Conservation (phyloP, 2,888 invertebrate genomes). For the Polyommatus iphigenia region DNA sequence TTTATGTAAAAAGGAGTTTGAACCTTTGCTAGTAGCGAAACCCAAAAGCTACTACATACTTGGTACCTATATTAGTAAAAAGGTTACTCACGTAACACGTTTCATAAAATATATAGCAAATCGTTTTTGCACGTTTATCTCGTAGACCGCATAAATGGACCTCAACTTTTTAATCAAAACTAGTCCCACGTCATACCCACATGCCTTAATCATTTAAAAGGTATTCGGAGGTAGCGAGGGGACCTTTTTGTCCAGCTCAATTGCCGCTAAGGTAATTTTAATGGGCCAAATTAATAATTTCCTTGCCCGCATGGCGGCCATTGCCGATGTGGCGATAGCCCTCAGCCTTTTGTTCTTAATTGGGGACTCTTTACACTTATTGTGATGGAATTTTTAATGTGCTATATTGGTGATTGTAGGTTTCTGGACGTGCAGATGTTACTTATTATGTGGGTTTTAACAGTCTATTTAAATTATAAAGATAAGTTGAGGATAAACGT, state of each 20-base stretch:
- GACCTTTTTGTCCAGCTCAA: conserved; percentile 49
- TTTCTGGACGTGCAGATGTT: conserved; percentile 30
- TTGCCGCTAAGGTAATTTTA: conserved; percentile 51
- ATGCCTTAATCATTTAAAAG: conserved; percentile 45
- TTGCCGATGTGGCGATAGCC: conserved; percentile 41
- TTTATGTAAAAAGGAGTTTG: too few species aligned
- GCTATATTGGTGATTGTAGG: conserved; percentile 34
- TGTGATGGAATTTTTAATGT: conserved; percentile 45
- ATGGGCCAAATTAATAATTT: conserved; percentile 55
- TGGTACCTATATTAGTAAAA: too few species aligned
- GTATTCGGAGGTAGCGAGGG: conserved; percentile 44
- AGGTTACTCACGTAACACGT: background rate
- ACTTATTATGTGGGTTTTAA: background rate
- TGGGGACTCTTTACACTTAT: conserved; percentile 50
- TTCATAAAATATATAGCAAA: background rate
- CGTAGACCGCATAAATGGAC: background rate
- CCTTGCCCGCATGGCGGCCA: conserved; percentile 49
- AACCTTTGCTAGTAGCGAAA: too few species aligned
- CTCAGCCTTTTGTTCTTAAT: conserved; percentile 45
- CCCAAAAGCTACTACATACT: too few species aligned
- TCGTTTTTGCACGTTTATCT: conserved; percentile 10
- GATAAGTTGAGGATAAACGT: background rate
- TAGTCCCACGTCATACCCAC: conserved; percentile 34
- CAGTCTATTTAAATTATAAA: background rate
- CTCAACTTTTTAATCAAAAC: conserved; percentile 8